Base-by-base conservation (phyloP, 2,113 vertebrate genomes). In the Sigmodon hispidus region DNA sequence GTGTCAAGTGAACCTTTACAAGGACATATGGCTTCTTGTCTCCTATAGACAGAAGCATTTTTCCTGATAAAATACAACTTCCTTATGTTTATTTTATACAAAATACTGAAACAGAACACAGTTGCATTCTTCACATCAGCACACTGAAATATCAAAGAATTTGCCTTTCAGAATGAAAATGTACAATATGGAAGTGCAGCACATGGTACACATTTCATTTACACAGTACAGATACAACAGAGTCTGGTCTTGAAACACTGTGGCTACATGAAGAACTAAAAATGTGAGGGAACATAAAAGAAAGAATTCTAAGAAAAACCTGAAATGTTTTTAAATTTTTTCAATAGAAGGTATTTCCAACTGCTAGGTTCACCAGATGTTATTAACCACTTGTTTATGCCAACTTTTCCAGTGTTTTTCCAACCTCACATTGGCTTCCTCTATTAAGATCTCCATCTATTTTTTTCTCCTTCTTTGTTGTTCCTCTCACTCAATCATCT, bases 81-180 rank as follows among this genome's bases (percentile, higher is more conserved):
- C 31, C 79, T 55, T 50, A 2, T 55, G 17, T 86, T 48, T 87
- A 55, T 89, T 93, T 24, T 79, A 83, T 84, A 91, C 87, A 95
- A 70, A 95, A 95, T 88, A 79, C 75, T 88, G 70, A 96, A 95
- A 93, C 40, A 34, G 0, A 12, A 95, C 86, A 97, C 92, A 89
- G 87, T 2, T 21, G n/a, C 45, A 8, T 96, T 90, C 34, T 61
- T 87, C 55, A 91, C 92, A 96, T 96, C 85, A 97, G 73, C 94
- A 80, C 4, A 95, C 72, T 86, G 94, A 98, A 98, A 94, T 87
- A 97, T 96, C 96, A 95, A 31, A 97, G 96, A 96, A 65, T 96
- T 94, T 94, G 40, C 59, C 86, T 97, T 79, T 93, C 98, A 97
- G 93, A 95, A 86, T 89, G 97, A 97, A 90, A 91, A 34, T 76